Percentiles rank a stretch among this genome's conserved stretches.
Evolutionary conservation across 2,113 vertebrate genomes (phyloP).

Genomic region (Sceloporus tristichus): DNA sequence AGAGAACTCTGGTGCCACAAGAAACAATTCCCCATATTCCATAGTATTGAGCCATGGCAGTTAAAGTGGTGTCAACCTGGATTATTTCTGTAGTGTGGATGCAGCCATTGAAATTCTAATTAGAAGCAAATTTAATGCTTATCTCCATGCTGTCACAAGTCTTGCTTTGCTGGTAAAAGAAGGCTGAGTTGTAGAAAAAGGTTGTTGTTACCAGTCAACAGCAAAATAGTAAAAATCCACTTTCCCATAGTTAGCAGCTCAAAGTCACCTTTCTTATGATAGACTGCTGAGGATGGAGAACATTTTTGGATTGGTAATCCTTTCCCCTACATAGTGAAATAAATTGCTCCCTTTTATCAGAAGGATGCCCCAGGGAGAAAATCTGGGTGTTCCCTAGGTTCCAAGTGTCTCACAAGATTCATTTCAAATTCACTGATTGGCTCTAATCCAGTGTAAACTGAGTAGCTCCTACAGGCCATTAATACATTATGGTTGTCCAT

Average conservation of each 20-base stretch:
- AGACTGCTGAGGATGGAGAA: background rate
- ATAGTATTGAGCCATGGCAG: no score
- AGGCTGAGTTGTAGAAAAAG: background rate
- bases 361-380: background rate
- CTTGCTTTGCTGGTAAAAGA: background rate
- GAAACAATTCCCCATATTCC: no score
- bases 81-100: background rate
- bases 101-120: background rate
- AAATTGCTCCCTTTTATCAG: background rate
- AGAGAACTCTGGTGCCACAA: no score
- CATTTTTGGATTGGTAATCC: slow-evolving; percentile 10
- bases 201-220: background rate
- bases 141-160: background rate
- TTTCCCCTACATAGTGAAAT: background rate
- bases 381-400: background rate
- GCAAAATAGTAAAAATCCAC: background rate
- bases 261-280: background rate
- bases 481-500: background rate
- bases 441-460: background rate
- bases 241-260: background rate
- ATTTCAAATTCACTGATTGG: background rate
- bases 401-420: background rate
- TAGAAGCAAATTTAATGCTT: background rate
- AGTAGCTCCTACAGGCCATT: slow-evolving; percentile 34
- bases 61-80: no score